Base-by-base conservation (phyloP, 53 echinoderm and acorn worm species). In the Henricia sp. region DNA sequence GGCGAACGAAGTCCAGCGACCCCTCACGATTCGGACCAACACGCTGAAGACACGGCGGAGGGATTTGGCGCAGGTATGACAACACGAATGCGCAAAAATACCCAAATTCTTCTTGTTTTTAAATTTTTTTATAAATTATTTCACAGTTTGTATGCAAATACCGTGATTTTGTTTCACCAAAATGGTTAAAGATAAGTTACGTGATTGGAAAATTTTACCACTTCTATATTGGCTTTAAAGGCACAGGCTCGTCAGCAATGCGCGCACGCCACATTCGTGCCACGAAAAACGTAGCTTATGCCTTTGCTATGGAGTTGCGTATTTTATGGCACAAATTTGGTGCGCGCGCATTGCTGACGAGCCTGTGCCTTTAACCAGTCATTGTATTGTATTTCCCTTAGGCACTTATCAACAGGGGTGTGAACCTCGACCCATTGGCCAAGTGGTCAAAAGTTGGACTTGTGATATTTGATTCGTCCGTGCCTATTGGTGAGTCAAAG, bases 381-480 rank as follows among this genome's bases (percentile, higher is more conserved):
- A 68, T 40, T 10, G 21, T 14, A 40, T 68, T 0, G 16, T 33
- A 43, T 60, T 74, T 6, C 33, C 82, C 36, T 42, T 74, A 97
- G 97, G 94, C 97, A 19, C 83, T 97, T 0, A 97, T 97, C 37
- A 97, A 97, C 72, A 84, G 97, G 68, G 97, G 97, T 1, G 97
- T 97, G 63, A 97, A 97, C 68, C 92, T 97, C 37, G 97, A 97
- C 55, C 97, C 97, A 16, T 37, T 97, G 11, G 97, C 90, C 37
- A 97, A 97, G 68, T 97, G 97, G 97, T 92, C 94, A 37, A 97
- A 97, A 52, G 97, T 97, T 46, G 97, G 97, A 46, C 64, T 97
- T 60, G 97, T 97, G 17, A 71, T 97, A 66, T 97, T 89, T 64
- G 94, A 97, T 63, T 97, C 97, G 1, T 43, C 94, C 13, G 92